These are phyloP conservation scores for Lamprologus callipterus DNA, from an alignment of 2,113 vertebrate genomes.

Conservation along the genomic window DNA sequence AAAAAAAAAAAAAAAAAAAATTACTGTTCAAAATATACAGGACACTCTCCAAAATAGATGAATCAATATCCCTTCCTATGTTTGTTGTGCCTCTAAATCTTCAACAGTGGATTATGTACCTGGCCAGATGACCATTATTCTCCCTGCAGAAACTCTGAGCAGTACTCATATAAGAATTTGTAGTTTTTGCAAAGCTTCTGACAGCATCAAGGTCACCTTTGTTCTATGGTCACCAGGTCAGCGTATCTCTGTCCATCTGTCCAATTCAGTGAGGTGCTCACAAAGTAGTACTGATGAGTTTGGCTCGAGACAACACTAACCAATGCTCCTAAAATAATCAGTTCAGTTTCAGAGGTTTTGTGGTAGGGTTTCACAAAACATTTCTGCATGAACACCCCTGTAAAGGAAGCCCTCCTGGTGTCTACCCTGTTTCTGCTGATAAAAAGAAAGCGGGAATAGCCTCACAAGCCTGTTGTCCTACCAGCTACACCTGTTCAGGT, in stretches of 20 bases:
- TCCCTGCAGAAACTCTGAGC: not conserved
- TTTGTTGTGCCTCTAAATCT: not conserved
- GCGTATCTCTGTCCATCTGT: not conserved
- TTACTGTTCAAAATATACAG: not conserved
- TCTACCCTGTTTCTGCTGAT: not conserved
- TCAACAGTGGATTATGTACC: not conserved
- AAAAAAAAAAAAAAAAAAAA: not conserved
- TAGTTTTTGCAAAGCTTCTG: not conserved
- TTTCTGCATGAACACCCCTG: not conserved
- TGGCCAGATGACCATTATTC: not conserved
- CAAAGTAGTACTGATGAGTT: not conserved
- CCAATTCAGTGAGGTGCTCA: not conserved
- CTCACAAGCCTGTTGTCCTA: not conserved
- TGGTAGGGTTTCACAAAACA: not conserved
- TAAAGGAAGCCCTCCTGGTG: not conserved
- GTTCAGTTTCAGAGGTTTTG: not conserved
- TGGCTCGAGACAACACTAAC: not conserved
- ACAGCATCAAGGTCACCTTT: not conserved
- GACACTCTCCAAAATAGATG: not conserved
- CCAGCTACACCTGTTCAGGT: not conserved
- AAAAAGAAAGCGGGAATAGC: not conserved
- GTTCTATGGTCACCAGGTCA: slow-evolving; percentile 15
- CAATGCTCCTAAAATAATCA: not conserved
- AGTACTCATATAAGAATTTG: not conserved
- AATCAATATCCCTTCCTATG: not conserved